These are phyloP conservation scores for Oncorhynchus gorbuscha DNA, from an alignment of 2,113 vertebrate genomes.

Conservation along the genomic window DNA sequence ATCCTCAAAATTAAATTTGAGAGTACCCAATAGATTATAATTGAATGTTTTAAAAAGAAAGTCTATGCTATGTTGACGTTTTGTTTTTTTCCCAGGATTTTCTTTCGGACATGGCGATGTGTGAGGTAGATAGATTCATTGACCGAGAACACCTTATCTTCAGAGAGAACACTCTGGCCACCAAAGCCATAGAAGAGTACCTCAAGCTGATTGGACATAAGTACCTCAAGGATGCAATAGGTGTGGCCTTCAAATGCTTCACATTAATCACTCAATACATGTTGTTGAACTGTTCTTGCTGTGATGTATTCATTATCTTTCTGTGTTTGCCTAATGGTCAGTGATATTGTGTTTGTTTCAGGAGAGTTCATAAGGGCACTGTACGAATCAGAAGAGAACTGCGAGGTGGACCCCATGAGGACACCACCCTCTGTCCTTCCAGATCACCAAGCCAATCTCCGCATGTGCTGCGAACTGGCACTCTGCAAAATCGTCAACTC, in stretches of 20 bases:
- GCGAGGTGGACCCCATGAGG: slow-evolving; percentile 96
- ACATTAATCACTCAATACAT: neutral
- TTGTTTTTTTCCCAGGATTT: slow-evolving; percentile 81
- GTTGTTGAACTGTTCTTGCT: neutral
- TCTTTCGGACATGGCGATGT: slow-evolving; percentile 99
- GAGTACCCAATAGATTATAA: neutral
- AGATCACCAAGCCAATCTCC: slow-evolving; percentile 97
- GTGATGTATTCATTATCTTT: neutral
- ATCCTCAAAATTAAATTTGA: neutral
- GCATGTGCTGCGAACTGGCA: slow-evolving; percentile 97
- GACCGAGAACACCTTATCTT: slow-evolving; percentile 98
- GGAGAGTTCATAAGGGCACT: slow-evolving; percentile 97
- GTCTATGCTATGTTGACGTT: neutral
- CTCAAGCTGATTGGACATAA: slow-evolving; percentile 99
- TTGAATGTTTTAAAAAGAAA: neutral
- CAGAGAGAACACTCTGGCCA: slow-evolving; percentile 98
- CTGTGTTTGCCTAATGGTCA: slow-evolving; percentile 26
- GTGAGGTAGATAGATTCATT: slow-evolving; percentile 95
- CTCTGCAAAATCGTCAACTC: slow-evolving; percentile 99
- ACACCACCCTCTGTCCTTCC: slow-evolving; percentile 87
- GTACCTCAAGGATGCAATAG: slow-evolving; percentile 98
- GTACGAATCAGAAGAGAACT: slow-evolving; percentile 98
- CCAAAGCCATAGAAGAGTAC: slow-evolving; percentile 99
- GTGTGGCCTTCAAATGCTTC: slow-evolving; percentile 48
- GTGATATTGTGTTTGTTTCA: slow-evolving; percentile 47